Percentiles rank a stretch among this genome's conserved stretches.
phyloP scores from a whole-genome alignment of 2,888 invertebrate species.

The Aleiodes alternator region DNA sequence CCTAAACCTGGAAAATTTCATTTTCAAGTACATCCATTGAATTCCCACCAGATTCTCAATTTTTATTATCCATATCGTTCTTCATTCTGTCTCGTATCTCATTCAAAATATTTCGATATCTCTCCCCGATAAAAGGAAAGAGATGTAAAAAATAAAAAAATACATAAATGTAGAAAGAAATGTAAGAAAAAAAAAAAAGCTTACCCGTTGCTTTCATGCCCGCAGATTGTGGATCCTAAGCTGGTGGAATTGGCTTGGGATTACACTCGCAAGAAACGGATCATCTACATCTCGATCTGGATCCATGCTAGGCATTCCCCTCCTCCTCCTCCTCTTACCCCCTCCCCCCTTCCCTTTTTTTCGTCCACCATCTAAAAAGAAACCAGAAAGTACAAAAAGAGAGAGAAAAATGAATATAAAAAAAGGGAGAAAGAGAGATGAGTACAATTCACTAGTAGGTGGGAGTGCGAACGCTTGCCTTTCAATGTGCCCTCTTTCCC shows the following conservation, averaged over 20 bases:
- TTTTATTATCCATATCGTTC: conserved; percentile 13
- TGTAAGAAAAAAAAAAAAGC: conserved; percentile 13
- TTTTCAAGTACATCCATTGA: background rate
- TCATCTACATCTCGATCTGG: conserved; percentile 52
- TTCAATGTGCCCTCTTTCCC: conserved; percentile 49
- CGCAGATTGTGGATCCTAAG: conserved; percentile 48
- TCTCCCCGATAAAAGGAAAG: background rate
- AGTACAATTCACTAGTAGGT: background rate
- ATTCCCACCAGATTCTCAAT: conserved; percentile 4
- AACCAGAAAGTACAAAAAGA: background rate
- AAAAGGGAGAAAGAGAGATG: conserved; percentile 23
- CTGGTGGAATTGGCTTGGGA: conserved; percentile 51
- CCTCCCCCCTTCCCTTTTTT: conserved; percentile 16
- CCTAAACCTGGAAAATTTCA: background rate
- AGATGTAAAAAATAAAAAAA: background rate
- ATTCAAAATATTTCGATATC: conserved; percentile 29
- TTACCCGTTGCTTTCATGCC: conserved; percentile 36
- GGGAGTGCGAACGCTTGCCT: conserved; percentile 50
- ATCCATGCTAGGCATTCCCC: conserved; percentile 34
- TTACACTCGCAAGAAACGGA: conserved; percentile 50
- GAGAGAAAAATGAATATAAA: conserved; percentile 5
- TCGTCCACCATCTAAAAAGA: conserved; percentile 28
- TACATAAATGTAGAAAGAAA: conserved; percentile 2
- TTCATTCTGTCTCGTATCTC: background rate
- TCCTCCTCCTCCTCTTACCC: background rate